phyloP scores from a whole-genome alignment of 2,797 vertebrate species.

The Taeniopygia guttata region DNA sequence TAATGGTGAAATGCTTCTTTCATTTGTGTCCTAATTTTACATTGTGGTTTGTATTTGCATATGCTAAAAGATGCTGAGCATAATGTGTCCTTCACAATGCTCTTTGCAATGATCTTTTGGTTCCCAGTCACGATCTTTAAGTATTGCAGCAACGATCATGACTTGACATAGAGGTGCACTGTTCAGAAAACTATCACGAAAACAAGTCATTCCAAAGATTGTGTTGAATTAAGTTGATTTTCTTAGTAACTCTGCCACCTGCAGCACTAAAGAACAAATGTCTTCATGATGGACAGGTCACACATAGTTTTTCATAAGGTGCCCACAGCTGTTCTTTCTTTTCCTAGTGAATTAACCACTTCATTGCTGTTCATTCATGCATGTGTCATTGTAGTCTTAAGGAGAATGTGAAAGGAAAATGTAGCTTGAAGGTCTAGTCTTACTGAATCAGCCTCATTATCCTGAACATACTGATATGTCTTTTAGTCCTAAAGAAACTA shows the following conservation, averaged over 20 bases:
- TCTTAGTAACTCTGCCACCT: conserved; percentile 60
- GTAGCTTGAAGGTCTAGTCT: conserved; percentile 49
- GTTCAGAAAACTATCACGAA: conserved; percentile 34
- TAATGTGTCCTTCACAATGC: conserved; percentile 11
- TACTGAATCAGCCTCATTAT: conserved; percentile 56
- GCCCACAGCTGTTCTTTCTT: conserved; percentile 58
- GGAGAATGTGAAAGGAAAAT: conserved; percentile 53
- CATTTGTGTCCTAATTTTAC: not conserved
- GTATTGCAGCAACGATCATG: not conserved
- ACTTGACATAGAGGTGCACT: conserved; percentile 29
- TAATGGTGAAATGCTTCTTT: not conserved
- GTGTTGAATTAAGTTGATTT: conserved; percentile 45
- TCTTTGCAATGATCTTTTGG: not conserved
- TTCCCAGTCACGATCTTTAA: conserved; percentile 21
- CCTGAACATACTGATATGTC: not conserved
- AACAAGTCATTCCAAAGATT: conserved; percentile 25
- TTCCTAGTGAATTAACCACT: conserved; percentile 51
- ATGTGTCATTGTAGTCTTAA: conserved; percentile 43
- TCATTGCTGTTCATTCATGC: conserved; percentile 60
- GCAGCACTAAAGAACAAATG: conserved; percentile 57
- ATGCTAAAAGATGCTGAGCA: conserved; percentile 7
- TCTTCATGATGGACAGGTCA: conserved; percentile 58
- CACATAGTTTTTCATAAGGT: conserved; percentile 52
- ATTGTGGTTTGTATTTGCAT: conserved; percentile 21
- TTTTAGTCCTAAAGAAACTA: conserved; percentile 33